Evolutionary conservation across 2,113 vertebrate species (phyloP).

Genomic region (Gobio gobio): DNA sequence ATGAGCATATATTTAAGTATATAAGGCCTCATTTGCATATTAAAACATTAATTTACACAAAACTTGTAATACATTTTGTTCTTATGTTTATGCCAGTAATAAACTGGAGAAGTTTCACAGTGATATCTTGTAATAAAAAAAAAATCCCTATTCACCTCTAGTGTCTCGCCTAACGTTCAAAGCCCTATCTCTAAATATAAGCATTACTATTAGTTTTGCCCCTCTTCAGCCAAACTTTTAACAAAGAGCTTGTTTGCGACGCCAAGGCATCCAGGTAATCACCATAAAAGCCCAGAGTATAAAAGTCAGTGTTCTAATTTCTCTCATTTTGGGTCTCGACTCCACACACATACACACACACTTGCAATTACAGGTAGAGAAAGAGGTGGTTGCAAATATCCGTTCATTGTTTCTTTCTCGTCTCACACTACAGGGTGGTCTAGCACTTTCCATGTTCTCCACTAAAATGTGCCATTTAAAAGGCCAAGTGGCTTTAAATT

Average conservation of each 20-base stretch:
- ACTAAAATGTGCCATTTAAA: slow-evolving; percentile 61
- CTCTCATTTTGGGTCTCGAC: not conserved
- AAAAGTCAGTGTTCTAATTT: not conserved
- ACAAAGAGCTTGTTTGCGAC: not conserved
- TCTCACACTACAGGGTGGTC: slow-evolving; percentile 50
- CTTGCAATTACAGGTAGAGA: slow-evolving; percentile 15
- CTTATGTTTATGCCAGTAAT: too few species aligned
- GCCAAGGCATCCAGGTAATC: not conserved
- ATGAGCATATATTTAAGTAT: too few species aligned
- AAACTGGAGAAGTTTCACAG: too few species aligned
- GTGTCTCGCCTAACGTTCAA: not conserved
- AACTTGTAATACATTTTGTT: too few species aligned
- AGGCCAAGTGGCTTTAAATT: slow-evolving; percentile 70
- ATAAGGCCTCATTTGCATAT: too few species aligned
- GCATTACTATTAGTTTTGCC: not conserved
- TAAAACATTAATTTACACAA: too few species aligned
- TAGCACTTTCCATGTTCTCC: slow-evolving; percentile 52
- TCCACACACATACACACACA: not conserved
- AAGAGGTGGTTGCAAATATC: not conserved
- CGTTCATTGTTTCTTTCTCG: slow-evolving; percentile 14
- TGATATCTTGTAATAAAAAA: too few species aligned
- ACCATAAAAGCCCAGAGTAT: not conserved
- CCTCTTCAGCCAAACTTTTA: not conserved
- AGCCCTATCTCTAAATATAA: not conserved
- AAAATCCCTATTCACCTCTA: too few species aligned